phyloP scores from a whole-genome alignment of 2,797 vertebrate genomes.

The Bradypodion pumilum region DNA sequence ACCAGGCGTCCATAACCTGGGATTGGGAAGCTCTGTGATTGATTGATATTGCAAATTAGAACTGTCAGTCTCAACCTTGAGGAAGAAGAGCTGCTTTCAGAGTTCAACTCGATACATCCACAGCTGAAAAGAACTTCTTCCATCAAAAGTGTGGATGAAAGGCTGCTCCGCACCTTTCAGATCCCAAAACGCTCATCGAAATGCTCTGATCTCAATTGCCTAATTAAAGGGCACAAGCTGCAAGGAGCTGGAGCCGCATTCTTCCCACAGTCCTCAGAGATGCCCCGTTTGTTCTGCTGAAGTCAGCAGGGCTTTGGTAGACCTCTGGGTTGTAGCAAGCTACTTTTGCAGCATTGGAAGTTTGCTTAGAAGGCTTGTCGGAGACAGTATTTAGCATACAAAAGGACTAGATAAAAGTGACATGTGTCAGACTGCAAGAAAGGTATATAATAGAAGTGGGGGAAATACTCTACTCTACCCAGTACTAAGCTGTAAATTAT shows the following conservation, averaged over 20 bases:
- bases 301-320: neutral
- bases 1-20: neutral
- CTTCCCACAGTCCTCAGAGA: neutral
- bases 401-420: neutral
- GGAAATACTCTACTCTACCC: neutral
- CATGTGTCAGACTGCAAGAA: neutral
- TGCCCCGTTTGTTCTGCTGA: neutral
- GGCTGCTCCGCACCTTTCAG: neutral
- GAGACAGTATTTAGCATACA: fast-evolving
- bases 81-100: neutral
- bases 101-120: neutral
- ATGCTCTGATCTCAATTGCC: neutral
- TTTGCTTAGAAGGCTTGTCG: neutral
- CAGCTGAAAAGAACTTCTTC: neutral
- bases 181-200: neutral
- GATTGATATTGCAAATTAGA: constrained; percentile 25
- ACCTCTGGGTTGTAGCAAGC: neutral
- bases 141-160: constrained; percentile 1
- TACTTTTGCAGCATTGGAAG: fast-evolving
- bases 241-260: neutral
- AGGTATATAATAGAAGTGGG: neutral
- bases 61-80: neutral
- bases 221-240: neutral
- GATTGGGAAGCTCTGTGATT: neutral
- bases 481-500: neutral